These are phyloP conservation scores for Graphium colonna DNA, from an alignment of 2,888 invertebrate genomes.

Conservation along the genomic window DNA sequence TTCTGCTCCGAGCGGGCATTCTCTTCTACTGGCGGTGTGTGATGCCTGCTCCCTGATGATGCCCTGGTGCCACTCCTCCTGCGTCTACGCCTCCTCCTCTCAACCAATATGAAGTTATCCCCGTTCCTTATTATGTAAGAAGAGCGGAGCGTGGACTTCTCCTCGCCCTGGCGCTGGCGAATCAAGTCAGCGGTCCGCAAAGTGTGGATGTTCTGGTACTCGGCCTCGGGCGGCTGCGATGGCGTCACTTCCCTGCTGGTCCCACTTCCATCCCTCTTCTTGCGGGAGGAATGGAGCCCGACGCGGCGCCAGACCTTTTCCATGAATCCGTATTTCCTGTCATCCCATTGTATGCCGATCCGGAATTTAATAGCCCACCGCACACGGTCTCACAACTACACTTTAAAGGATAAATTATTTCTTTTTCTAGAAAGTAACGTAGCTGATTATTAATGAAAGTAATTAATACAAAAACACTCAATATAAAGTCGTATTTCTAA, in stretches of 20 bases:
- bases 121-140: constrained; percentile 76
- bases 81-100: constrained; percentile 66
- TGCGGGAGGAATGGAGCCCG: constrained; percentile 79
- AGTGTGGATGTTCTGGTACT: constrained; percentile 75
- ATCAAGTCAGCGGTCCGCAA: constrained; percentile 76
- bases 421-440: not conserved
- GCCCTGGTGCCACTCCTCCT: constrained; percentile 72
- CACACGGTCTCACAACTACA: constrained; percentile 19
- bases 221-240: constrained; percentile 63
- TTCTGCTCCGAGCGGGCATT: constrained; percentile 65
- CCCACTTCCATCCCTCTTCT: constrained; percentile 79
- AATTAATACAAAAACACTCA: not conserved
- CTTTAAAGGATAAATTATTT: not conserved
- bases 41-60: constrained; percentile 68
- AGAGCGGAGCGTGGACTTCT: constrained; percentile 72
- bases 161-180: constrained; percentile 72
- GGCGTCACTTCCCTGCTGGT: constrained; percentile 68
- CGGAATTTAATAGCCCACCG: constrained; percentile 25
- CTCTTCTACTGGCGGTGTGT: constrained; percentile 71
- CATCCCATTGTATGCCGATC: constrained; percentile 68
- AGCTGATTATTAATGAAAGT: not conserved
- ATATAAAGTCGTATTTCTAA: constrained; percentile 47
- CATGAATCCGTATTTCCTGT: constrained; percentile 73
- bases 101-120: constrained; percentile 74
- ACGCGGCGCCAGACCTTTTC: constrained; percentile 80